Conservation (phyloP, 1,140 invertebrate genomes). For the Sipha flava region DNA sequence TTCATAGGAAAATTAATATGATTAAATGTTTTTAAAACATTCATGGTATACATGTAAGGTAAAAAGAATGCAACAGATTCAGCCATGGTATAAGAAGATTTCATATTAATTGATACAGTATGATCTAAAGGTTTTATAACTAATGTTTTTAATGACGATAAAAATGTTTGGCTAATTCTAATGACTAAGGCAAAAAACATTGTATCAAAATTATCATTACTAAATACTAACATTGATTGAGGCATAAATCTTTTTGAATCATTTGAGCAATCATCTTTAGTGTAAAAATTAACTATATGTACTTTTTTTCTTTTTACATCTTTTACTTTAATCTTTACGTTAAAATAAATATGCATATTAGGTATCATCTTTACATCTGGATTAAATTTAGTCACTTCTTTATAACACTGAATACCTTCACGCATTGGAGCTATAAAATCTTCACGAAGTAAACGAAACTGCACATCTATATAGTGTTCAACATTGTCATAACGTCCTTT, state of each 20-base stretch:
- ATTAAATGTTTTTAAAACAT: constrained; percentile 50
- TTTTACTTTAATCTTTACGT: background rate
- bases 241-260: constrained; percentile 49
- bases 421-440: constrained; percentile 43
- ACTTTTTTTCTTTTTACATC: background rate
- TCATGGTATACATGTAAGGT: constrained; percentile 55
- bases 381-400: background rate
- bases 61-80: constrained; percentile 59
- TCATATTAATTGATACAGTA: constrained; percentile 40
- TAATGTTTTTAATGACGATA: background rate
- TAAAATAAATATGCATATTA: background rate
- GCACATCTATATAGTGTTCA: constrained; percentile 52
- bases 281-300: background rate
- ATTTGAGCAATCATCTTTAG: constrained; percentile 6
- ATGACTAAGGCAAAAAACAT: constrained; percentile 37
- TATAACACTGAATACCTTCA: constrained; percentile 30
- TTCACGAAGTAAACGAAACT: constrained; percentile 51
- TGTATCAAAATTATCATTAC: constrained; percentile 54
- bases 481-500: constrained; percentile 45
- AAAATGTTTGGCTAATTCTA: constrained; percentile 42
- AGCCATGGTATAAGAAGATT: constrained; percentile 50
- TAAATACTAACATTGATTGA: constrained; percentile 63
- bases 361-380: background rate
- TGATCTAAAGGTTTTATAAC: background rate
- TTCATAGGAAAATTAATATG: constrained; percentile 52